phyloP scores from a whole-genome alignment of 92 coral and sea anemone species.

The Palythoa grandis region DNA sequence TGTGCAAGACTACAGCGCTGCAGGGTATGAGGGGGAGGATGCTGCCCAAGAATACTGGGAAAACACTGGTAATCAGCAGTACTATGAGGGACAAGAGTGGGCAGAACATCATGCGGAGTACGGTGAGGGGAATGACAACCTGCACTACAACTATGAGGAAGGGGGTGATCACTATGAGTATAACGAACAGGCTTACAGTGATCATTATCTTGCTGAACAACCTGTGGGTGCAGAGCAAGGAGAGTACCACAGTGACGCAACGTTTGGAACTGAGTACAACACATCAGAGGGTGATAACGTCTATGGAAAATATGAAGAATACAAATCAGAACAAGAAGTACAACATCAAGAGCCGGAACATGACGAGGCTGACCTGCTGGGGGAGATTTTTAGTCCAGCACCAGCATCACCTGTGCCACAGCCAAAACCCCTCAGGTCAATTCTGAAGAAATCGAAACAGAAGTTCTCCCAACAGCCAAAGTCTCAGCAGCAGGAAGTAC shows the following conservation, averaged over 20 bases:
- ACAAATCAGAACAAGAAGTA: conserved; percentile 11
- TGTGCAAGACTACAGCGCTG: conserved; percentile 41
- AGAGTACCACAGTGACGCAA: not conserved
- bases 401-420: conserved; percentile 14
- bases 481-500: not conserved
- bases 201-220: conserved; percentile 17
- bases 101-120: conserved; percentile 8
- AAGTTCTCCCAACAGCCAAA: not conserved
- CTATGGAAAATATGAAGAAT: conserved; percentile 11
- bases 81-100: conserved; percentile 46
- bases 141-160: conserved; percentile 29
- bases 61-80: conserved; percentile 27
- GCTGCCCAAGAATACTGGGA: conserved; percentile 42
- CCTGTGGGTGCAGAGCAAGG: not conserved
- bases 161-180: conserved; percentile 1
- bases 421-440: conserved; percentile 75
- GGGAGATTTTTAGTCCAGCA: not conserved
- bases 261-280: conserved; percentile 3
- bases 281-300: not conserved
- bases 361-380: conserved; percentile 14
- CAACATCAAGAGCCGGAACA: conserved; percentile 2
- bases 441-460: conserved; percentile 64
- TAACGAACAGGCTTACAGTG: not conserved
- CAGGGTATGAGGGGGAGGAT: conserved; percentile 42
- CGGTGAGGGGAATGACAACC: not conserved